A percentile compares a stretch with the other conserved stretches of the same genome.
phyloP scores from a whole-genome alignment of 2,888 invertebrate species.

The Imbricaverruca yamaguchii region DNA sequence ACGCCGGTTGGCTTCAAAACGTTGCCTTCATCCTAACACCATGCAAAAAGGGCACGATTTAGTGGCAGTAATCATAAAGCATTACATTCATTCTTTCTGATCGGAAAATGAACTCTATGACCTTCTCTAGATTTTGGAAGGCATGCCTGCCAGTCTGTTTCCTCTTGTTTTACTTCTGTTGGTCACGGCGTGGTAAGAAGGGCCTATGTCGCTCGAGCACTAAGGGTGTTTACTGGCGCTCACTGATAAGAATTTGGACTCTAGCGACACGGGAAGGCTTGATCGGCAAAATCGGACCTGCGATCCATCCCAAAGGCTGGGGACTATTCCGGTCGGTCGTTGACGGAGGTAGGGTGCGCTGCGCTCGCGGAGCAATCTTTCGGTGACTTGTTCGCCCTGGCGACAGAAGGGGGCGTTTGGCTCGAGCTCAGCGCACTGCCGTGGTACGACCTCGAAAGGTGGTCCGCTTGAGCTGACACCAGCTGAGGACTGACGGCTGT shows the following conservation, averaged over 20 bases:
- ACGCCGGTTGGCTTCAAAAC: too few relatives aligned
- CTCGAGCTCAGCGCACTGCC: neutral
- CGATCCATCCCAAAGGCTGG: slow-evolving; percentile 17
- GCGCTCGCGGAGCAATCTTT: neutral
- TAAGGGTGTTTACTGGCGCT: neutral
- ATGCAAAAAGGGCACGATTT: neutral
- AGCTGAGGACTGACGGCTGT: too few relatives aligned
- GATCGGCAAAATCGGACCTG: slow-evolving; percentile 20
- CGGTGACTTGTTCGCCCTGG: neutral
- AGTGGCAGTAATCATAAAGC: neutral
- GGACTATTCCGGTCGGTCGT: slow-evolving; percentile 13
- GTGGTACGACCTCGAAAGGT: too few relatives aligned
- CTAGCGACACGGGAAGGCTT: slow-evolving; percentile 19
- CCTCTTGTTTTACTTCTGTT: slow-evolving; percentile 18
- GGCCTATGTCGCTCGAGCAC: neutral
- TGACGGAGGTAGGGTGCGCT: neutral
- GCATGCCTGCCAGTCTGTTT: slow-evolving; percentile 17
- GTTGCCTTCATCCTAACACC: too few relatives aligned
- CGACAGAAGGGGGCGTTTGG: neutral
- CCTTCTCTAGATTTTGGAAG: slow-evolving; percentile 9
- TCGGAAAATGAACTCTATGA: slow-evolving; percentile 9
- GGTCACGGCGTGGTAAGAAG: slow-evolving; percentile 17
- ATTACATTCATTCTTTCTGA: neutral
- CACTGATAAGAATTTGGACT: neutral
- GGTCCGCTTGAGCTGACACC: too few relatives aligned